Evolutionary conservation across 1,140 invertebrate species (phyloP).

Genomic region (Metopolophium dirhodum): DNA sequence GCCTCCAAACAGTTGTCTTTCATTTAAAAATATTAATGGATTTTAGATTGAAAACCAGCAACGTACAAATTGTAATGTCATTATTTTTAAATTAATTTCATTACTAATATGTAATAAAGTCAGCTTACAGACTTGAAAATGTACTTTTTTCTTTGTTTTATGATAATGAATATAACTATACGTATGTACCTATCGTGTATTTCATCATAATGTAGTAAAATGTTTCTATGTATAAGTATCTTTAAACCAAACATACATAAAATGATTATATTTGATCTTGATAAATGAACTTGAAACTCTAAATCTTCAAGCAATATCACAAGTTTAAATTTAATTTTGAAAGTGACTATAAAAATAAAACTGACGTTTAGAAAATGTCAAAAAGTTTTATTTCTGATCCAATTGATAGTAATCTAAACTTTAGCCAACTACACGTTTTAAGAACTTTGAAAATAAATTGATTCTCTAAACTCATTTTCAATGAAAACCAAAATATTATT

Average conservation of each 20-base stretch:
- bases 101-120: neutral
- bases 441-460: neutral
- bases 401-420: neutral
- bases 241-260: neutral
- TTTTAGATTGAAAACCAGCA: neutral
- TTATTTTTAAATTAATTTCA: neutral
- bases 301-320: neutral
- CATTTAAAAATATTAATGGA: neutral
- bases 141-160: neutral
- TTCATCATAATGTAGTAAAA: neutral
- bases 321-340: neutral
- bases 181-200: neutral
- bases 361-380: slow-evolving; percentile 2
- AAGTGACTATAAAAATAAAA: neutral
- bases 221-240: no score
- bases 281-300: neutral
- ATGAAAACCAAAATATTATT: neutral
- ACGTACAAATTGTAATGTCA: neutral
- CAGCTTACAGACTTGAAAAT: neutral
- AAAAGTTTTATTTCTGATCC: slow-evolving; percentile 11
- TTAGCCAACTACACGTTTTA: neutral
- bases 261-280: neutral
- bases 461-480: neutral
- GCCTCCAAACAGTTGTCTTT: neutral
- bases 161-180: neutral